These are phyloP conservation scores for Sigmodon hispidus DNA, from an alignment of 2,113 vertebrate genomes.

Conservation along the genomic window DNA sequence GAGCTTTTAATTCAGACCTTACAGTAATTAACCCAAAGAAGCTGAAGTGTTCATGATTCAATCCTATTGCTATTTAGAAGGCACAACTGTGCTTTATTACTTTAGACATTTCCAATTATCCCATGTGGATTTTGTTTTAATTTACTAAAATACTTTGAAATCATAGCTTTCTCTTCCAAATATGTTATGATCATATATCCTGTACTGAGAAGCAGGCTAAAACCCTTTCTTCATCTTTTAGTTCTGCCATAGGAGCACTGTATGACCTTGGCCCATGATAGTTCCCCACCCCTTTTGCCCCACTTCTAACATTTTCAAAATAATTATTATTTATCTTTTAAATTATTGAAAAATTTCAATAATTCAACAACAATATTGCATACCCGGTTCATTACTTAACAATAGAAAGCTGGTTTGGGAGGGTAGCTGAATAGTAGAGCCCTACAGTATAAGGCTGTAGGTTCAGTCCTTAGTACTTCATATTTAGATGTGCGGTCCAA, in stretches of 20 bases:
- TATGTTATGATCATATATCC: not conserved
- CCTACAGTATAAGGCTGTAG: not conserved
- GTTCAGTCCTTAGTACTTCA: not conserved
- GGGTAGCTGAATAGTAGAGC: not conserved
- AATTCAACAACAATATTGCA: not conserved
- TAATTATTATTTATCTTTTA: not conserved
- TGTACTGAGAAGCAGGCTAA: not conserved
- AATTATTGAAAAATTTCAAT: not conserved
- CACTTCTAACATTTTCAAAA: not conserved
- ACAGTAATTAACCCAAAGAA: not conserved
- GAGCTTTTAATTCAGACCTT: not conserved
- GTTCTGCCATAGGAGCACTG: not conserved
- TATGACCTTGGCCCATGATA: not conserved
- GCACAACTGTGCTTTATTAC: not conserved
- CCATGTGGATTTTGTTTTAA: slow-evolving; percentile 19
- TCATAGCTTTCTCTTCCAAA: slow-evolving; percentile 5
- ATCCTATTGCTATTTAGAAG: not conserved
- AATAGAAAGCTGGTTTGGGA: not conserved
- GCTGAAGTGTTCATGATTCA: not conserved
- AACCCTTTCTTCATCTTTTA: not conserved
- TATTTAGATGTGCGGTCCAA: not conserved
- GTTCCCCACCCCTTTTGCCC: not conserved
- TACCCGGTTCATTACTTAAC: not conserved
- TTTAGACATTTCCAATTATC: slow-evolving; percentile 8
- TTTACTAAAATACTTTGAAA: slow-evolving; percentile 43